A percentile compares a stretch with the other conserved stretches of the same genome.
These are phyloP conservation scores for Caenorhabditis latens DNA, from an alignment of 1,140 invertebrate species.

Conservation along the genomic window DNA sequence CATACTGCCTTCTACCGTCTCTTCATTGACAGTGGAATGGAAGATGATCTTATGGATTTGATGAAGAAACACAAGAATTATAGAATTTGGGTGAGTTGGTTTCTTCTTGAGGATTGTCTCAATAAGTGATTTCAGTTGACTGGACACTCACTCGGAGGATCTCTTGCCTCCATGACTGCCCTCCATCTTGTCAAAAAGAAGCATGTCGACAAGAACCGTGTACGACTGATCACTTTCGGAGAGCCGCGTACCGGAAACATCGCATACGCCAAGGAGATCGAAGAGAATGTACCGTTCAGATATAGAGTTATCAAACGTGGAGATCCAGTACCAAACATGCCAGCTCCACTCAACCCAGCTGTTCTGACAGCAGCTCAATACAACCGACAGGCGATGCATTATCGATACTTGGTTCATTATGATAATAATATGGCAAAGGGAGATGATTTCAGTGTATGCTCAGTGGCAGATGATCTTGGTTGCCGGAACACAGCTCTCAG, in stretches of 20 bases:
- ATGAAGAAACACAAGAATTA: conserved; percentile 73
- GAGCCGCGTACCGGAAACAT: conserved; percentile 77
- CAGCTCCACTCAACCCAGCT: conserved; percentile 70
- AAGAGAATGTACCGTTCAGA: conserved; percentile 72
- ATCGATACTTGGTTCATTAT: conserved; percentile 75
- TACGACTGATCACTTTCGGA: conserved; percentile 74
- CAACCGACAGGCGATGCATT: conserved; percentile 75
- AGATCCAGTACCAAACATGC: conserved; percentile 69
- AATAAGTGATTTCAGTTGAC: conserved; percentile 66
- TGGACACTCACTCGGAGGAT: conserved; percentile 74
- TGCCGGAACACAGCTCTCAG: conserved; percentile 74
- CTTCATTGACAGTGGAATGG: conserved; percentile 77
- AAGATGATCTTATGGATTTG: conserved; percentile 73
- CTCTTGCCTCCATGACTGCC: conserved; percentile 76
- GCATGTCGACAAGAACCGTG: conserved; percentile 68
- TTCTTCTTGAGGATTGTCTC: not conserved
- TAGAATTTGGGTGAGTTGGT: conserved; percentile 70
- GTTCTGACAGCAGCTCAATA: conserved; percentile 72
- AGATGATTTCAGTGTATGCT: conserved; percentile 73
- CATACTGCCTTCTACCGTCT: conserved; percentile 72
- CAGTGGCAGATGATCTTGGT: conserved; percentile 75
- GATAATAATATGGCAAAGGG: conserved; percentile 72
- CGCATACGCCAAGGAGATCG: conserved; percentile 74
- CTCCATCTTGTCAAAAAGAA: conserved; percentile 76
- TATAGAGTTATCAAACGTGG: conserved; percentile 76